Evolutionary conservation across 2,888 invertebrate genomes (phyloP).

Genomic region (Parochlus steinenii): DNA sequence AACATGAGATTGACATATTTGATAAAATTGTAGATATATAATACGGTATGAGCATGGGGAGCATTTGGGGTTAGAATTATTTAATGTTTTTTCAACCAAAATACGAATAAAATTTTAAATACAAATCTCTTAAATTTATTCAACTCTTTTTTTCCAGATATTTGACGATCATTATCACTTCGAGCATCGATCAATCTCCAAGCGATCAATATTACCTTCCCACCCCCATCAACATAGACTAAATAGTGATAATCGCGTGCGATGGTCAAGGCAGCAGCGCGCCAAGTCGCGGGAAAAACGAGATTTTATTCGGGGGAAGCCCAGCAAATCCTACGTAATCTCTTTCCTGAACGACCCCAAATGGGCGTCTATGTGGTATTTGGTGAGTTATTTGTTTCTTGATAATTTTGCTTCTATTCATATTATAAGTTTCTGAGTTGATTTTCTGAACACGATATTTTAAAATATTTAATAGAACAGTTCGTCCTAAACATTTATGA

Average conservation of each 20-base stretch:
- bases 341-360: slow-evolving; percentile 64
- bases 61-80: too few species aligned
- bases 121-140: too few species aligned
- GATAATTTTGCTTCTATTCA: slow-evolving; percentile 10
- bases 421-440: too few species aligned
- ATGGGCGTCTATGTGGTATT: slow-evolving; percentile 94
- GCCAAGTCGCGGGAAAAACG: slow-evolving; percentile 66
- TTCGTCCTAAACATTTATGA: too few species aligned
- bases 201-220: slow-evolving; percentile 58
- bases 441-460: too few species aligned
- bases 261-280: slow-evolving; percentile 70
- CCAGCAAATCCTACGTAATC: slow-evolving; percentile 22
- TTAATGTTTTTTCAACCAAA: too few species aligned
- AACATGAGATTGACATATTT: too few species aligned
- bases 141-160: slow-evolving; percentile 49
- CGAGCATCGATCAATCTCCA: slow-evolving; percentile 59
- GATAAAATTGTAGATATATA: too few species aligned
- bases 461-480: too few species aligned
- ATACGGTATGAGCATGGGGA: too few species aligned
- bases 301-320: slow-evolving; percentile 44
- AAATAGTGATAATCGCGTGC: slow-evolving; percentile 56
- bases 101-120: too few species aligned
- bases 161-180: slow-evolving; percentile 75
- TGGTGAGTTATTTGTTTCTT: too few species aligned
- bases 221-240: slow-evolving; percentile 51